Percentiles rank a stretch among this genome's conserved stretches.
Conservation (phyloP, 2,797 vertebrate species). For the Thaleichthys pacificus region DNA sequence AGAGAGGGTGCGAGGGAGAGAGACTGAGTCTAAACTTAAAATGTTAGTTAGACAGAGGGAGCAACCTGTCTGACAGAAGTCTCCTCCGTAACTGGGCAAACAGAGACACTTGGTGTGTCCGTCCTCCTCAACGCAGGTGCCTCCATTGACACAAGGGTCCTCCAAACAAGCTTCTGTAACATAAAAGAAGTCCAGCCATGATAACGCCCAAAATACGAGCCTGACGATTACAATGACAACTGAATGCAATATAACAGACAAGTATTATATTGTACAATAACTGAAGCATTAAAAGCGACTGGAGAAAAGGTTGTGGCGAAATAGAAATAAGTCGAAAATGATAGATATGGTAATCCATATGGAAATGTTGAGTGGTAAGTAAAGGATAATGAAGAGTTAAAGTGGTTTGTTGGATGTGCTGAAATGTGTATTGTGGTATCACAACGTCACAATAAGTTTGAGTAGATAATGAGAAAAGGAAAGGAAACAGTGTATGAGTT, state of each 20-base stretch:
- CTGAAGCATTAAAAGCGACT: not conserved
- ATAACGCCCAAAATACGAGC: not conserved
- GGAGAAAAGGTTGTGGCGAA: not conserved
- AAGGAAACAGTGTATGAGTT: not conserved
- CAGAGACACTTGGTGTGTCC: conserved; percentile 81
- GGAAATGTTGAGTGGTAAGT: not conserved
- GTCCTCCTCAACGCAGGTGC: conserved; percentile 82
- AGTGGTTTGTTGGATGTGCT: not conserved
- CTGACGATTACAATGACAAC: too few relatives aligned
- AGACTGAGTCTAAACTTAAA: not conserved
- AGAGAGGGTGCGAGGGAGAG: not conserved
- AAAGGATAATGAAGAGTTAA: not conserved
- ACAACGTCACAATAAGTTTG: not conserved
- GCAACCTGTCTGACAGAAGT: conserved; percentile 85
- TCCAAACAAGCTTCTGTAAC: conserved; percentile 84
- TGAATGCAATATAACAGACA: too few relatives aligned
- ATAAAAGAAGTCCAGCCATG: conserved; percentile 23
- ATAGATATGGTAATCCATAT: not conserved
- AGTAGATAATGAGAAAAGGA: not conserved
- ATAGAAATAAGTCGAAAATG: not conserved
- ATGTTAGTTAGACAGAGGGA: not conserved
- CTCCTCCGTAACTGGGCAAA: conserved; percentile 87
- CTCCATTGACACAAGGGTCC: conserved; percentile 90
- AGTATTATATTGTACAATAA: too few relatives aligned
- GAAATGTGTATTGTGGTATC: not conserved